Evolutionary conservation across 2,797 vertebrate genomes (phyloP).

Genomic region (Siniperca obscura): DNA sequence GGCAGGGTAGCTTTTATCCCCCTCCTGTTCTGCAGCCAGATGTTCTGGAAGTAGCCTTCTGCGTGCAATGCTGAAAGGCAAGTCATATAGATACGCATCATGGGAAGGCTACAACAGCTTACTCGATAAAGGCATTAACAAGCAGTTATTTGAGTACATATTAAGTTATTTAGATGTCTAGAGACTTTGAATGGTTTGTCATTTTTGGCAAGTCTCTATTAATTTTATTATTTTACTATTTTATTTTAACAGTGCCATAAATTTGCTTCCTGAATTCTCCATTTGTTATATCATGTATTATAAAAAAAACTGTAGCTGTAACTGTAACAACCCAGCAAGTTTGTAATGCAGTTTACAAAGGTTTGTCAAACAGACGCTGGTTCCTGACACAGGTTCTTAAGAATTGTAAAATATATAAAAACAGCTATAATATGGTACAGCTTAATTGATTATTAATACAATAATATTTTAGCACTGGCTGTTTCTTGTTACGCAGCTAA

Average conservation of each 20-base stretch:
- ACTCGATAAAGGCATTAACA: slow-evolving; percentile 30
- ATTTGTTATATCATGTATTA: neutral
- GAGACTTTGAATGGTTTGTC: slow-evolving; percentile 34
- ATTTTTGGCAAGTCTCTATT: slow-evolving; percentile 28
- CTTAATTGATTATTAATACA: slow-evolving; percentile 14
- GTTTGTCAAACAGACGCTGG: neutral
- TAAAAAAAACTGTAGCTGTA: neutral
- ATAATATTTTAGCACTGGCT: slow-evolving; percentile 31
- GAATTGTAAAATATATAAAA: slow-evolving; percentile 9
- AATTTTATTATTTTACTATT: neutral
- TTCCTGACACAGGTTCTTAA: too few relatives aligned
- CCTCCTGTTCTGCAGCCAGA: slow-evolving; percentile 64
- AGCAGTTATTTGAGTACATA: slow-evolving; percentile 39
- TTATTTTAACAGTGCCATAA: slow-evolving; percentile 1
- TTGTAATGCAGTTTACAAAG: neutral
- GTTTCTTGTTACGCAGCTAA: slow-evolving; percentile 44
- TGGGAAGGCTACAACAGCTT: slow-evolving; percentile 56
- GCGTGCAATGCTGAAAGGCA: slow-evolving; percentile 54
- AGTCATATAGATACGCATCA: slow-evolving; percentile 60
- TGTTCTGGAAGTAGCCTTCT: slow-evolving; percentile 67
- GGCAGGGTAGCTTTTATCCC: slow-evolving; percentile 43
- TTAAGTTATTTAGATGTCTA: slow-evolving; percentile 33
- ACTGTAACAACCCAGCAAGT: neutral
- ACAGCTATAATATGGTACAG: neutral
- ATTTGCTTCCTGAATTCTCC: neutral